These are phyloP conservation scores for Drosophila tanythrix DNA, from an alignment of 2,888 invertebrate species.

Conservation along the genomic window DNA sequence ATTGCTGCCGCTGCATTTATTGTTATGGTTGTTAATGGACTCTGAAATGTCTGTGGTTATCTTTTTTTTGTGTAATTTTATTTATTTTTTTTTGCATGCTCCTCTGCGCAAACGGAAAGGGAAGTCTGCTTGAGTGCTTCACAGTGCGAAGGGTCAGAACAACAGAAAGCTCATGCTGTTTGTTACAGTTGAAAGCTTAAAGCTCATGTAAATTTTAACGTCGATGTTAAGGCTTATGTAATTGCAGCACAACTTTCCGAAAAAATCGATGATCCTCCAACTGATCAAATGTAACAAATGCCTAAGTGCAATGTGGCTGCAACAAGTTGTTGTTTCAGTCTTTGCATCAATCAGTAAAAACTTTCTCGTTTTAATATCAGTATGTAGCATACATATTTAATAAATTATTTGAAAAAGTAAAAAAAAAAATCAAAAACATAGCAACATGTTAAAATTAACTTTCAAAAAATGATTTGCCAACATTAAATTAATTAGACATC, in stretches of 20 bases:
- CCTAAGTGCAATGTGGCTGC: background rate
- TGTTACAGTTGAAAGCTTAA: background rate
- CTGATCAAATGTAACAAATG: background rate
- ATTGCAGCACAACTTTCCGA: background rate
- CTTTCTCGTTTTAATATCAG: constrained; percentile 48
- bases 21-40: constrained; percentile 16
- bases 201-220: background rate
- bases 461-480: constrained; percentile 44
- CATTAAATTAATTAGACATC: constrained; percentile 43
- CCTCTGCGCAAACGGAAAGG: constrained; percentile 67
- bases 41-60: constrained; percentile 13
- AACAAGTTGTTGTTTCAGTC: constrained; percentile 5
- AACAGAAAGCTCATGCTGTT: background rate
- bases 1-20: constrained; percentile 22
- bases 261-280: constrained; percentile 2
- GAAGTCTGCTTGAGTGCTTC: constrained; percentile 70
- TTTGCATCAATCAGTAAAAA: constrained; percentile 5
- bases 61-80: constrained; percentile 12
- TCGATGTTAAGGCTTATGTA: constrained; percentile 10
- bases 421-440: constrained; percentile 6
- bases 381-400: constrained; percentile 25
- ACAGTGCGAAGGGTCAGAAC: constrained; percentile 36
- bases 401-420: constrained; percentile 24
- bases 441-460: constrained; percentile 36
- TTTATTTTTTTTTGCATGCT: constrained; percentile 43